Evolutionary conservation across 2,113 vertebrate species (phyloP).

Genomic region (Hymenochirus boettgeri): DNA sequence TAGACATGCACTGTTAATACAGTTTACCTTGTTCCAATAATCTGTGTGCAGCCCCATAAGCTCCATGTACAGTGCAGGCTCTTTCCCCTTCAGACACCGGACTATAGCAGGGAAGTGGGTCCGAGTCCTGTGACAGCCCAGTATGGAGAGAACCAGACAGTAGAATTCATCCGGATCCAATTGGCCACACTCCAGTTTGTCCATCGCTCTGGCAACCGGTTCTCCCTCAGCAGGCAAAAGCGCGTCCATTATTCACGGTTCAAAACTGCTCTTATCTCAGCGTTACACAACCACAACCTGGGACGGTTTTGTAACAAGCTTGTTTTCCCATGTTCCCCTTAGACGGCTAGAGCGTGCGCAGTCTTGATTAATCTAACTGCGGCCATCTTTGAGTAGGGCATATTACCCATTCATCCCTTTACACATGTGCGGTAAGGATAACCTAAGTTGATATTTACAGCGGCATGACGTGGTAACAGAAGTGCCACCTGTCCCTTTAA

Average conservation of each 20-base stretch:
- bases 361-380: no score
- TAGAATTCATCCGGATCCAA: constrained; percentile 3
- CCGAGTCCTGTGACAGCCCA: not conserved
- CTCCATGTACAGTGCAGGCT: not conserved
- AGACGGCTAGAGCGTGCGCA: no score
- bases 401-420: no score
- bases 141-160: constrained; percentile 8
- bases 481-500: no score
- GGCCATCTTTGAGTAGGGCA: no score
- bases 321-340: no score
- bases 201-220: not conserved
- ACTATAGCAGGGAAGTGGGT: not conserved
- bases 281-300: no score
- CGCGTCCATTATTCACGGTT: not conserved
- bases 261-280: no score
- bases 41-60: not conserved
- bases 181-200: not conserved
- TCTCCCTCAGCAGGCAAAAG: not conserved
- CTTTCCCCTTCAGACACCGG: not conserved
- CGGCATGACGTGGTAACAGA: no score
- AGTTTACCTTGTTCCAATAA: constrained; percentile 11
- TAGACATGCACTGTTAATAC: not conserved
- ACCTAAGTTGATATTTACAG: no score
- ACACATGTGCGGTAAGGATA: no score
- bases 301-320: no score